These are phyloP conservation scores for Lacerta agilis DNA, from an alignment of 2,797 vertebrate species.

Conservation along the genomic window DNA sequence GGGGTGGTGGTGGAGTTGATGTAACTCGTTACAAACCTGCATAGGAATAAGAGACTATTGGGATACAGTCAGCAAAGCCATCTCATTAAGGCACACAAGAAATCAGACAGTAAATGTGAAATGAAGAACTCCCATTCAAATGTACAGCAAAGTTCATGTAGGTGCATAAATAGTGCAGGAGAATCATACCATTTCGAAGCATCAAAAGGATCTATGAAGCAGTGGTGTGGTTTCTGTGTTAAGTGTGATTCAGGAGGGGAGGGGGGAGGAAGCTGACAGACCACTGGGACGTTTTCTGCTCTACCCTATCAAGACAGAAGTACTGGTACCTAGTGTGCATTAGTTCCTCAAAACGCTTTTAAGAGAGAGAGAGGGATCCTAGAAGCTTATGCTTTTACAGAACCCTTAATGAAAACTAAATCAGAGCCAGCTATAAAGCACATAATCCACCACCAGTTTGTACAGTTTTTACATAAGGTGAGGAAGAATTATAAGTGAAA, in stretches of 20 bases:
- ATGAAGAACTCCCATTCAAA: conserved; percentile 80
- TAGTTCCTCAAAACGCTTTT: rapidly evolving
- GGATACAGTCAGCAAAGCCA: conserved; percentile 87
- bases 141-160: conserved; percentile 83
- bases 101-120: conserved; percentile 89
- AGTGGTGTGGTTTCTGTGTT: background rate
- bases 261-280: background rate
- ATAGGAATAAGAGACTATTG: conserved; percentile 84
- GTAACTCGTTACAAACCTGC: conserved; percentile 82
- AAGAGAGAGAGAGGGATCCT: background rate
- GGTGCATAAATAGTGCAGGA: conserved; percentile 77
- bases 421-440: background rate
- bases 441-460: background rate
- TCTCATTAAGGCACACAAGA: conserved; percentile 86
- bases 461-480: background rate
- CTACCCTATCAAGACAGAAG: rapidly evolving
- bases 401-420: background rate
- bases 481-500: background rate
- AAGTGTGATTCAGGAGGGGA: background rate
- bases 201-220: conserved; percentile 62
- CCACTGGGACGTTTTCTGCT: background rate
- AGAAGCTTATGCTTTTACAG: background rate
- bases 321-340: too few species aligned
- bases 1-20: conserved; percentile 70
- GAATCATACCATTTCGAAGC: conserved; percentile 65